phyloP scores from a whole-genome alignment of 1,140 invertebrate species.

The Drosophila sucinea region DNA sequence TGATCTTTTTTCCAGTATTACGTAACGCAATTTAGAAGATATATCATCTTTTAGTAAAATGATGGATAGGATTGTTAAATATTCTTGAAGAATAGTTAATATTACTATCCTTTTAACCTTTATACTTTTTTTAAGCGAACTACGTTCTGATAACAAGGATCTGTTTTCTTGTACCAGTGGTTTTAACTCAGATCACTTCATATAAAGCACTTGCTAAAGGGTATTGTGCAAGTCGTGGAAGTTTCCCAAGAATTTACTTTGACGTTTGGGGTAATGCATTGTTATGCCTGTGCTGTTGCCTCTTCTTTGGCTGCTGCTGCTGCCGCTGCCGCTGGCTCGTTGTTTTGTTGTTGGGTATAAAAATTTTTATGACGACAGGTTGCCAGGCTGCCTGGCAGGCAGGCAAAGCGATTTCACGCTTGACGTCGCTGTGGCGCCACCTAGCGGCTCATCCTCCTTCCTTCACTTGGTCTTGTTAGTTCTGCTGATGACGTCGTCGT shows the following conservation, averaged over 20 bases:
- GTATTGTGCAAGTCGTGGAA: slow-evolving; percentile 13
- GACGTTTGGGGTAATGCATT: slow-evolving; percentile 44
- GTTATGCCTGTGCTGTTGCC: slow-evolving; percentile 32
- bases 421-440: slow-evolving; percentile 64
- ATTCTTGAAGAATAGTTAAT: too few relatives aligned
- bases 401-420: slow-evolving; percentile 78
- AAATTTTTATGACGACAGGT: slow-evolving; percentile 80
- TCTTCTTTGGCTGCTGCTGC: slow-evolving; percentile 12
- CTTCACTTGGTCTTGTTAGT: neutral
- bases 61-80: too few relatives aligned
- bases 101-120: too few relatives aligned
- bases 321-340: slow-evolving; percentile 26
- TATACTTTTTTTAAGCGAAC: too few relatives aligned
- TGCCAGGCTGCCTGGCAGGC: slow-evolving; percentile 51
- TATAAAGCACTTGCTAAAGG: neutral
- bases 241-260: slow-evolving; percentile 14
- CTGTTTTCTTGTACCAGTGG: too few relatives aligned
- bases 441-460: slow-evolving; percentile 37
- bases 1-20: too few relatives aligned
- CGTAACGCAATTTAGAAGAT: too few relatives aligned
- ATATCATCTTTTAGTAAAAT: too few relatives aligned
- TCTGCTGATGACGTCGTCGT: slow-evolving; percentile 43
- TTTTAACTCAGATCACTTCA: too few relatives aligned
- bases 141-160: too few relatives aligned
- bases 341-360: slow-evolving; percentile 53